These are phyloP conservation scores for Trichogramma dendrolimi DNA, from an alignment of 2,888 invertebrate species.

Conservation along the genomic window DNA sequence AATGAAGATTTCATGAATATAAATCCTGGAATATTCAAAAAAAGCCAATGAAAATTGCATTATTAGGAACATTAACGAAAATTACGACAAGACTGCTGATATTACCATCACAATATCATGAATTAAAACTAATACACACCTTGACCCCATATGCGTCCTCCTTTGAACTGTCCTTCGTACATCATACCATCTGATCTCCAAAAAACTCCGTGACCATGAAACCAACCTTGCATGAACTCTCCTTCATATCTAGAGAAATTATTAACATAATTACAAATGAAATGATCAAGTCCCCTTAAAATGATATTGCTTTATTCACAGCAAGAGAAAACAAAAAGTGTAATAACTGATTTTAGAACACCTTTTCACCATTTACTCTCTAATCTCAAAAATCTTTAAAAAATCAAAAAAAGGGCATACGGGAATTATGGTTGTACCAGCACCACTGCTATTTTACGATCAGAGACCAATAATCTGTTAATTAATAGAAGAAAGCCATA, in stretches of 20 bases:
- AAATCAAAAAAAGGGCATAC: too few species aligned
- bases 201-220: constrained; percentile 86
- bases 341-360: not conserved
- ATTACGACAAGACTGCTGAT: not conserved
- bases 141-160: constrained; percentile 83
- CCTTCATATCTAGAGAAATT: constrained; percentile 73
- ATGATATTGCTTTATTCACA: not conserved
- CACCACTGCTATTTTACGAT: not conserved
- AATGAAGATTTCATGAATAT: too few species aligned
- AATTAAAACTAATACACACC: constrained; percentile 54
- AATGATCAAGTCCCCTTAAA: constrained; percentile 9
- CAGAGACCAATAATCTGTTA: not conserved
- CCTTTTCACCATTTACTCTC: not conserved
- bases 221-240: constrained; percentile 89
- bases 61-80: not conserved
- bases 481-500: constrained; percentile 4
- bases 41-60: too few species aligned
- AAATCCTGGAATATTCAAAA: too few species aligned
- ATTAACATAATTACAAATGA: constrained; percentile 9
- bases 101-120: not conserved
- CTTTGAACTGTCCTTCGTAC: constrained; percentile 87
- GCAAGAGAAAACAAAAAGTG: not conserved
- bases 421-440: too few species aligned
- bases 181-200: constrained; percentile 88
- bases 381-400: not conserved